Conservation (phyloP, 2,888 invertebrate species). For the Argyresthia albistria region DNA sequence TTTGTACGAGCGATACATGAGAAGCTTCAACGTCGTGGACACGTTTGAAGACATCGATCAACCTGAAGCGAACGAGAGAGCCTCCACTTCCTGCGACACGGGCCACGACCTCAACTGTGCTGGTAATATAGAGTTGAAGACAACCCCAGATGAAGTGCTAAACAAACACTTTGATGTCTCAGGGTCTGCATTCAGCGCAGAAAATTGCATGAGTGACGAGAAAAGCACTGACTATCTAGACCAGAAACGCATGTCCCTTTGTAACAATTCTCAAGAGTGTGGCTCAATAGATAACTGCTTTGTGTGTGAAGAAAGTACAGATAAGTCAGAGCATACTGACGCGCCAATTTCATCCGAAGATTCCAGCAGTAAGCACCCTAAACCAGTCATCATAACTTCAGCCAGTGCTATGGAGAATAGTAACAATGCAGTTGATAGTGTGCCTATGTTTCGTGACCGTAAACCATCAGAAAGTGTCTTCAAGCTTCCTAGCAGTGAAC, state of each 20-base stretch:
- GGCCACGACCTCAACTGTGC: conserved; percentile 36
- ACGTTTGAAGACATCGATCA: conserved; percentile 28
- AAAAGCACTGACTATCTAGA: too few species aligned
- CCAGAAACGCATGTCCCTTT: too few species aligned
- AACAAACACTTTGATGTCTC: neutral
- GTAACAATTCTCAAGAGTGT: too few species aligned
- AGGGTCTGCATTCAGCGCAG: conserved; percentile 21
- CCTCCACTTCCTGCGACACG: conserved; percentile 23
- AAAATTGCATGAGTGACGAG: conserved; percentile 6
- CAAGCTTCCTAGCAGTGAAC: conserved; percentile 57
- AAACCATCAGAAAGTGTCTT: conserved; percentile 46
- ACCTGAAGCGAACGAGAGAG: conserved; percentile 19
- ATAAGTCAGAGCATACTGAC: conserved; percentile 44
- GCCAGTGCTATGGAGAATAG: conserved; percentile 61
- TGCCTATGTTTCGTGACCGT: conserved; percentile 48
- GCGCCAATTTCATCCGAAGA: conserved; percentile 48
- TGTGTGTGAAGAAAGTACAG: conserved; percentile 37
- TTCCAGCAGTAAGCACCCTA: conserved; percentile 31
- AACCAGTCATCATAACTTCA: conserved; percentile 55
- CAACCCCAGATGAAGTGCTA: conserved; percentile 4
- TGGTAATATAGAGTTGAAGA: conserved; percentile 49
- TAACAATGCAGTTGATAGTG: conserved; percentile 64
- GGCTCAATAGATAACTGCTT: too few species aligned
- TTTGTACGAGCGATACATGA: conserved; percentile 57
- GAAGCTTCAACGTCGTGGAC: conserved; percentile 57